phyloP scores from a whole-genome alignment of 1,140 invertebrate species.

The Melanaphis sacchari region DNA sequence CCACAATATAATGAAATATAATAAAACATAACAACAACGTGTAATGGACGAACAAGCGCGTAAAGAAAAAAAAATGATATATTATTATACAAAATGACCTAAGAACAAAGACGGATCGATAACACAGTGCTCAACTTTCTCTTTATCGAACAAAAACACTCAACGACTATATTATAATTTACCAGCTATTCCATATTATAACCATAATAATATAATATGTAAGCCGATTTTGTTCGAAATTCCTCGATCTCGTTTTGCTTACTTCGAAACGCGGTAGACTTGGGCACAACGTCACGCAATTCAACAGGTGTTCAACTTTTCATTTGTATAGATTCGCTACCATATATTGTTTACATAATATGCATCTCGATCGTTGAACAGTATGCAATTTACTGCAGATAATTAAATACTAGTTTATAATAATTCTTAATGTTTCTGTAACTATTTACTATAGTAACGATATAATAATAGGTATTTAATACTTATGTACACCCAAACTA shows the following conservation, averaged over 20 bases:
- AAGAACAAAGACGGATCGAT: conserved; percentile 46
- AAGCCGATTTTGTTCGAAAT: not conserved
- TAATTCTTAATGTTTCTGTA: not conserved
- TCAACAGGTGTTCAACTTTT: conserved; percentile 28
- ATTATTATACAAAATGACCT: not conserved
- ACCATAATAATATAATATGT: not conserved
- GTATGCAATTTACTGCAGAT: not conserved
- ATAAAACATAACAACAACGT: not conserved
- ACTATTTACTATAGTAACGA: not conserved
- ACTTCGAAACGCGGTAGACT: not conserved
- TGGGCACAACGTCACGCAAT: not conserved
- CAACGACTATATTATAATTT: not conserved
- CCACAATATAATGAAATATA: not conserved
- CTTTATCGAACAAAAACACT: conserved; percentile 35
- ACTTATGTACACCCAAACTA: conserved; percentile 30
- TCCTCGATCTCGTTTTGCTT: conserved; percentile 28
- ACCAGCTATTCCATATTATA: not conserved
- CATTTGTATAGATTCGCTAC: not conserved
- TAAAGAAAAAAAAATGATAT: not conserved
- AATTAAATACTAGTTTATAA: conserved; percentile 17
- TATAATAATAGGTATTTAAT: not conserved
- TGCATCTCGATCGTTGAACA: not conserved
- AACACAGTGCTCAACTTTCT: conserved; percentile 9
- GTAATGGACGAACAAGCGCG: not conserved
- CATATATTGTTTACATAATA: not conserved